Evolutionary conservation across 2,888 invertebrate species (phyloP), one percentile per base, ranked within the genome.

Genomic region (Baronia brevicornis): DNA sequence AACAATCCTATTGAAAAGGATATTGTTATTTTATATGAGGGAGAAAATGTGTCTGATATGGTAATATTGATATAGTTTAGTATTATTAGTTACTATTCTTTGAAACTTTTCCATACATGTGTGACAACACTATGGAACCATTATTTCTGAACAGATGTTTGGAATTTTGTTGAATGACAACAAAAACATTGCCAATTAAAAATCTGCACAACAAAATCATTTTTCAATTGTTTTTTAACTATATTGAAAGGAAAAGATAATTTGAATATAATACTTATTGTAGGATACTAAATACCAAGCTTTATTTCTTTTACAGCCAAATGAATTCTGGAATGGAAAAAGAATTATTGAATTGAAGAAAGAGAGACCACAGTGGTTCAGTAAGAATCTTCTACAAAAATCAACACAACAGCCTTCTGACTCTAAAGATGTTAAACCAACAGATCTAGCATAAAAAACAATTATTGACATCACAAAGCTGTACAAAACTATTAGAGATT

Each of bases 301-400:
- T 29, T 12, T 19, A n/a, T 25, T 33, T 41, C 34, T 38, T 11
- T 74, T 67, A 13, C 65, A 89, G 75, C 79, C 87, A 1, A 72
- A 80, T 13, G 89, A 90, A 50, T 86, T 80, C 43, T 86, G 87
- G 68, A 75, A 89, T 51, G 89, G 90, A 1, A 95, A 94, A 72
- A 87, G 92, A 48, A 87, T 97, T 41, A 89, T 97, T 7, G 96
- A 97, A 82, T 88, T 96, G 87, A 86, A 91, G 25, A 95, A 93
- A 63, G 88, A 91, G 34, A 86, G 96, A 41, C 97, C 97, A 3
- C 73, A 88, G 20, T 97, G 96, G 96, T 97, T 96, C 60, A 90
- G 92, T 46, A 90, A 90, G 53, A 95, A 95, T 74, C 84, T 97
- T 28, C 71, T 95, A 9, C 91, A 95, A 59, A 90, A 90, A 60